phyloP scores from a whole-genome alignment of 2,888 invertebrate genomes.

The Habroteleia sp. region DNA sequence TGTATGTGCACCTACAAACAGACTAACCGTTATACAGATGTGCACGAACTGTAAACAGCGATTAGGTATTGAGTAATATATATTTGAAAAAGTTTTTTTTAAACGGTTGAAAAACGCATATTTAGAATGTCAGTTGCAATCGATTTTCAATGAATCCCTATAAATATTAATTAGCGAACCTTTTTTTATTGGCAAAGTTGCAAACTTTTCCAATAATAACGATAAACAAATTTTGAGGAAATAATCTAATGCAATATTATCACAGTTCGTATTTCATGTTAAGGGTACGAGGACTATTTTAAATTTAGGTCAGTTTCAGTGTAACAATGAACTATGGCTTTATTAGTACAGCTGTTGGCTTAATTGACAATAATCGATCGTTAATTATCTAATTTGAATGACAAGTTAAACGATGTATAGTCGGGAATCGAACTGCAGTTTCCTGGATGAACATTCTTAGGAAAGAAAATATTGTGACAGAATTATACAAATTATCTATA shows the following conservation, averaged over 20 bases:
- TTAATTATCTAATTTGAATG: slow-evolving; percentile 60
- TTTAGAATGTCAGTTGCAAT: too few relatives aligned
- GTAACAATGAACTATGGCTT: slow-evolving; percentile 38
- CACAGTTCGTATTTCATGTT: too few relatives aligned
- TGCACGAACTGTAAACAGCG: neutral
- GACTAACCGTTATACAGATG: neutral
- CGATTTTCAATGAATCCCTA: too few relatives aligned
- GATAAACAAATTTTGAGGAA: too few relatives aligned
- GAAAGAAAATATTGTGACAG: slow-evolving; percentile 1
- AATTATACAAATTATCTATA: neutral
- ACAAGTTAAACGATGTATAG: slow-evolving; percentile 41
- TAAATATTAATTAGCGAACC: too few relatives aligned
- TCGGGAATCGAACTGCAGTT: slow-evolving; percentile 22
- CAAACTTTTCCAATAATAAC: too few relatives aligned
- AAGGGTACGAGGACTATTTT: slow-evolving; percentile 3
- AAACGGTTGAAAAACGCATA: too few relatives aligned
- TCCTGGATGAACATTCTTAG: slow-evolving; percentile 5
- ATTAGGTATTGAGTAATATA: neutral
- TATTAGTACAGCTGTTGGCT: slow-evolving; percentile 61
- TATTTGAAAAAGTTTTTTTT: too few relatives aligned
- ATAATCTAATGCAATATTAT: too few relatives aligned
- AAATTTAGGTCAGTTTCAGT: slow-evolving; percentile 42
- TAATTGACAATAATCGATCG: slow-evolving; percentile 72
- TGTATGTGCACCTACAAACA: neutral
- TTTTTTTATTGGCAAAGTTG: too few relatives aligned